Base-by-base conservation (phyloP, 2,113 vertebrate genomes). In the Etheostoma cragini region DNA sequence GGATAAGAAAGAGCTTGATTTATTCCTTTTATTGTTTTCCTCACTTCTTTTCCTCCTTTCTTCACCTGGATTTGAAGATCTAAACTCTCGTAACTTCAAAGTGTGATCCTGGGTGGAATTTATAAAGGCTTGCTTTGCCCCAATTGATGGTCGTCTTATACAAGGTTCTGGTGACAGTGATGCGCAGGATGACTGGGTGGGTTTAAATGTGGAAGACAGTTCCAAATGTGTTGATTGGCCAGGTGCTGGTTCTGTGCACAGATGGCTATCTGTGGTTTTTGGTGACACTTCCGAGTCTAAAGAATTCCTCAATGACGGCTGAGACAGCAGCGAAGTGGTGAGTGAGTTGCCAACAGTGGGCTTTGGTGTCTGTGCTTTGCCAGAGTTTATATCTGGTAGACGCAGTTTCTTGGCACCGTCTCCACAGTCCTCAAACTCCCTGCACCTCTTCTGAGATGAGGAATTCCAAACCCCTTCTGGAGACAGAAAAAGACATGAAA, bases 401-500 rank as follows among this genome's bases (percentile, higher is more conserved):
- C 81, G 74, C 2, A 8, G 24, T 77, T 89, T 93, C 68, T 88
- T 90, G 52, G 50, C 30, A 21, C 54, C 35, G 30, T 84, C n/a
- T 2, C 54, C 30, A 47, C 19, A 52, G 35, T 16, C 33, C 14
- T 88, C 80, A n/a, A 45, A 49, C 13, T 87, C 81, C 54, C 68
- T 85, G 52, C 0, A 3, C 52, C 89, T 87, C 84, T 93, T 94
- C 60, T 60, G 73, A n/a, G 78, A 72, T 13, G 70, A 42, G 58
- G 12, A 13, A 24, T 70, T 65, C 22, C 68, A 54, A 10, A 71
- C 60, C 19, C 24, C 54, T 33, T 10, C 60, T 87, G 68, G 5
- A 79, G 30, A 82, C 15, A 82, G 6, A 77, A 64, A 76, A 62
- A 76, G 0, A 60, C 7, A 73, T 2, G 7, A 26, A 58, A 10